Conservation (phyloP, 2,888 invertebrate genomes). For the Scaptomyza cyrtandrae region DNA sequence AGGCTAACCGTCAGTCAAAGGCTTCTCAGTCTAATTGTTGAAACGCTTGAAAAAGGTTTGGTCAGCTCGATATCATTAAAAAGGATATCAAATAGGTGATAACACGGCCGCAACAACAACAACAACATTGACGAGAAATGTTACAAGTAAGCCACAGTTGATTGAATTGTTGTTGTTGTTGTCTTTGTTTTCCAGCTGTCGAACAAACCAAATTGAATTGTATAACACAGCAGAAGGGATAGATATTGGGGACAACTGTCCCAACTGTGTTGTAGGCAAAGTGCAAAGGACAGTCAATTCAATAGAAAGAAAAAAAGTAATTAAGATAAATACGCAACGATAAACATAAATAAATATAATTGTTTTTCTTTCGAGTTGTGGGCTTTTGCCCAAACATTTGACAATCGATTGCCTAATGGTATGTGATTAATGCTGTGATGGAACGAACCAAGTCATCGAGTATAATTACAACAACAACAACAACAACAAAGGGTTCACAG, state of each 20-base stretch:
- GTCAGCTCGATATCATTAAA: constrained; percentile 68
- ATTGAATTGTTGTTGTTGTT: constrained; percentile 72
- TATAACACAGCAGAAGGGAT: constrained; percentile 35
- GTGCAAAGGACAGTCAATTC: constrained; percentile 58
- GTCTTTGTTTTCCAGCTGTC: constrained; percentile 61
- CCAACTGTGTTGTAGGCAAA: constrained; percentile 16
- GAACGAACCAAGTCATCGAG: constrained; percentile 19
- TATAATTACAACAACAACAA: constrained; percentile 14
- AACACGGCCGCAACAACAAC: constrained; percentile 55
- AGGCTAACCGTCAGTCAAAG: constrained; percentile 40
- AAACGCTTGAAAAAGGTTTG: constrained; percentile 73
- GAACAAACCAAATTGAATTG: constrained; percentile 69
- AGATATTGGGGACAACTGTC: not conserved
- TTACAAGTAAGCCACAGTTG: constrained; percentile 58
- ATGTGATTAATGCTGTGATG: constrained; percentile 70
- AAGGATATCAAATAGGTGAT: constrained; percentile 76
- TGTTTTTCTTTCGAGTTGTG: constrained; percentile 49
- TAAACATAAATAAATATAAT: constrained; percentile 79
- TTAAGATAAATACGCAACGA: constrained; percentile 78
- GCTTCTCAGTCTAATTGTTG: constrained; percentile 60
- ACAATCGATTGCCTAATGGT: constrained; percentile 73
- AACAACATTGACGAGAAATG: constrained; percentile 19
- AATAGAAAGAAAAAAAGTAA: constrained; percentile 74
- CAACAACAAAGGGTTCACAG: constrained; percentile 31
- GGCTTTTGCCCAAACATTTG: constrained; percentile 47